These are phyloP conservation scores for Panonychus citri DNA, from an alignment of 1,140 invertebrate genomes.

Conservation along the genomic window DNA sequence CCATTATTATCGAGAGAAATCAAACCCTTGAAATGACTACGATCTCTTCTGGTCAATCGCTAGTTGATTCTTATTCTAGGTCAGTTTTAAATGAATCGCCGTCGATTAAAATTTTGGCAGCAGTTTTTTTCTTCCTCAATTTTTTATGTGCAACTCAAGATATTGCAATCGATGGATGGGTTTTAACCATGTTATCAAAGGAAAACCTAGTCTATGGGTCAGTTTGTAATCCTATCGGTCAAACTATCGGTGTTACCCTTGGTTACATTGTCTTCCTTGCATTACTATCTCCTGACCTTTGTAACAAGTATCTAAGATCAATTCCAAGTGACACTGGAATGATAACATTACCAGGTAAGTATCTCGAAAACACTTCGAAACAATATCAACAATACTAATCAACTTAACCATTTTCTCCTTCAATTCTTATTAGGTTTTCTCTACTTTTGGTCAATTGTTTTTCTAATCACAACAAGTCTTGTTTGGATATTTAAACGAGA, in stretches of 20 bases:
- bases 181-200: slow-evolving; percentile 87
- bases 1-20: no score
- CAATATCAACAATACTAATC: no score
- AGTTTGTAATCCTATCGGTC: slow-evolving; percentile 93
- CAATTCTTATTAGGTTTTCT: slow-evolving; percentile 42
- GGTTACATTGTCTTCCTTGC: slow-evolving; percentile 93
- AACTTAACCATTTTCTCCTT: not conserved
- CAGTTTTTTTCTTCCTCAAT: slow-evolving; percentile 71
- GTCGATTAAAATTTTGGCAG: slow-evolving; percentile 53
- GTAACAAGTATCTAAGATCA: slow-evolving; percentile 66
- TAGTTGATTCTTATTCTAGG: slow-evolving; percentile 2
- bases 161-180: slow-evolving; percentile 99
- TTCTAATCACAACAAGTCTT: slow-evolving; percentile 68
- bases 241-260: slow-evolving; percentile 89
- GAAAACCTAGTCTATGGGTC: slow-evolving; percentile 93
- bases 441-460: slow-evolving; percentile 81
- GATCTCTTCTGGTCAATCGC: not conserved
- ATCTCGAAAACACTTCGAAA: no score
- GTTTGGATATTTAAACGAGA: slow-evolving; percentile 76
- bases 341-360: no score
- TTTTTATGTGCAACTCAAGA: slow-evolving; percentile 96
- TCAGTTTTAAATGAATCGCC: no score
- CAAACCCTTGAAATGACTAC: no score
- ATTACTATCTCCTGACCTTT: slow-evolving; percentile 87
- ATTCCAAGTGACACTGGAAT: slow-evolving; percentile 42